phyloP scores from a whole-genome alignment of 2,888 invertebrate genomes.

The Melanchra persicariae region DNA sequence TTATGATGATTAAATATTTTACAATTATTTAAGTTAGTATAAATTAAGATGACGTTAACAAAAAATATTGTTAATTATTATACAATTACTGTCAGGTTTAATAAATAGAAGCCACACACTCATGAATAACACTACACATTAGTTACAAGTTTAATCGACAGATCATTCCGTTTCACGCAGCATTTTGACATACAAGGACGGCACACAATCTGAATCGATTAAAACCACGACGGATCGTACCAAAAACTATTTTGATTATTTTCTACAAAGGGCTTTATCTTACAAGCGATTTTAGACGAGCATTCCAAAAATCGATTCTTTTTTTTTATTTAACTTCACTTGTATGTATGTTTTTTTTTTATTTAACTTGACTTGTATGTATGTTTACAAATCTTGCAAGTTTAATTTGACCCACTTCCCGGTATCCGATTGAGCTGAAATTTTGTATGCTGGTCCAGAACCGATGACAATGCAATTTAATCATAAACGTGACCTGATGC shows the following conservation, averaged over 20 bases:
- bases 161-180: conserved; percentile 53
- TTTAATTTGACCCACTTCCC: no score
- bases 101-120: conserved; percentile 49
- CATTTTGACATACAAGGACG: conserved; percentile 45
- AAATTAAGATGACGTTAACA: background rate
- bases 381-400: no score
- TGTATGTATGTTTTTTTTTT: no score
- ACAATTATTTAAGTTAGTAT: background rate
- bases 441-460: no score
- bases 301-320: background rate
- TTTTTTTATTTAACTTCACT: no score
- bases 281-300: conserved; percentile 20
- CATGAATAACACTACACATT: conserved; percentile 27
- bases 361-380: no score
- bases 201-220: conserved; percentile 56
- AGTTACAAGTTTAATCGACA: conserved; percentile 50
- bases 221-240: conserved; percentile 50
- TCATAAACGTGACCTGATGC: no score
- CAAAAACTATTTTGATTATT: conserved; percentile 2
- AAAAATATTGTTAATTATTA: no score
- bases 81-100: conserved; percentile 46
- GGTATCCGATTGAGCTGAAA: no score
- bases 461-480: no score
- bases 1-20: no score
- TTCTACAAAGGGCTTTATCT: conserved; percentile 19